Conservation (phyloP, 2,888 invertebrate genomes). For the Trichogramma evanescens region DNA sequence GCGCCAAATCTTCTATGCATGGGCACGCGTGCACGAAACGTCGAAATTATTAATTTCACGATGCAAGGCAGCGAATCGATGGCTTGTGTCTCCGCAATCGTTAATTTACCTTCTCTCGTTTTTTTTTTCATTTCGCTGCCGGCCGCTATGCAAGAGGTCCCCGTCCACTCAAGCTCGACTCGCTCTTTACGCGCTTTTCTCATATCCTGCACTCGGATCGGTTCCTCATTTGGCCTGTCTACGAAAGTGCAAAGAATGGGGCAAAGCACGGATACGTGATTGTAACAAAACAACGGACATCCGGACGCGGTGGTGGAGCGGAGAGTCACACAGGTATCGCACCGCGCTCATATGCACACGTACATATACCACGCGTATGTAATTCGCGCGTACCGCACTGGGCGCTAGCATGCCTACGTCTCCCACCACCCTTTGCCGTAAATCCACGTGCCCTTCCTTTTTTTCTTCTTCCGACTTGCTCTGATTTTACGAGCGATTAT, state of each 20-base stretch:
- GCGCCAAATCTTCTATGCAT: no score
- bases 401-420: constrained; percentile 1
- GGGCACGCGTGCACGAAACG: no score
- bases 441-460: constrained; percentile 21
- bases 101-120: no score
- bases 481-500: constrained; percentile 9
- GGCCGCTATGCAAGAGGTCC: constrained; percentile 20
- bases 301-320: constrained; percentile 35
- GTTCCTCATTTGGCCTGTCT: constrained; percentile 27
- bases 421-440: constrained; percentile 11
- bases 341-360: constrained; percentile 29
- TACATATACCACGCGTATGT: constrained; percentile 20
- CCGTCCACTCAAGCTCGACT: constrained; percentile 38
- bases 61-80: no score
- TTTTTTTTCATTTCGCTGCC: no score
- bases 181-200: constrained; percentile 25
- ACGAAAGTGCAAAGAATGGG: constrained; percentile 25
- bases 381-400: no score
- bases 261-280: constrained; percentile 36
- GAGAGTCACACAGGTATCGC: constrained; percentile 48
- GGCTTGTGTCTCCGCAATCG: no score
- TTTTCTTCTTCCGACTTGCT: constrained; percentile 18
- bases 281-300: constrained; percentile 48
- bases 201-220: constrained; percentile 39
- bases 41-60: no score